Percentiles rank a stretch among this genome's conserved stretches.
These are phyloP conservation scores for Leptopterna dolabrata DNA, from an alignment of 2,888 invertebrate genomes.

Conservation along the genomic window DNA sequence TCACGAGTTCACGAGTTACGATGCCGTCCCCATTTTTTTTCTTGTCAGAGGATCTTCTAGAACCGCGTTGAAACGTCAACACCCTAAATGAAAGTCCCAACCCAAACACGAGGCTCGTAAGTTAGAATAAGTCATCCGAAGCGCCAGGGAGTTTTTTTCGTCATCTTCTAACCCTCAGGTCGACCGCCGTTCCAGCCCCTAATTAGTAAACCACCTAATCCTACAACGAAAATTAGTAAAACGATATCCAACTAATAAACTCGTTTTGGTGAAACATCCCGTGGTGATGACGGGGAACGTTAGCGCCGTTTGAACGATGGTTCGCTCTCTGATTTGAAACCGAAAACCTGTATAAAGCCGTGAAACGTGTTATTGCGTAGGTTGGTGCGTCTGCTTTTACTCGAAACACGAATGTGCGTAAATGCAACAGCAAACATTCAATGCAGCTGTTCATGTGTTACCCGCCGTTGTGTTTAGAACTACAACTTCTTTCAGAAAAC, in stretches of 20 bases:
- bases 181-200: neutral
- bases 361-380: too few relatives aligned
- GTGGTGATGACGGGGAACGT: neutral
- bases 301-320: neutral
- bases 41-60: neutral
- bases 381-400: too few relatives aligned
- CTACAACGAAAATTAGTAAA: neutral
- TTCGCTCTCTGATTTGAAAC: neutral
- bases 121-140: constrained; percentile 15
- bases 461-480: too few relatives aligned
- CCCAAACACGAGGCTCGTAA: neutral
- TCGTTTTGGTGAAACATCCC: neutral
- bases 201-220: neutral
- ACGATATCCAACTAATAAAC: neutral
- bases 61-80: neutral
- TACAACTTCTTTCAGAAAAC: too few relatives aligned
- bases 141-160: neutral
- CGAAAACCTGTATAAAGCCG: neutral
- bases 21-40: neutral
- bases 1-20: constrained; percentile 16
- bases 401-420: too few relatives aligned
- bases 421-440: too few relatives aligned
- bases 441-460: too few relatives aligned
- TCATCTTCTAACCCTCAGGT: neutral
- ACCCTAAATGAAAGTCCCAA: neutral